Evolutionary conservation across 2,888 invertebrate species (phyloP).

Genomic region (Lamellibrachia satsuma): DNA sequence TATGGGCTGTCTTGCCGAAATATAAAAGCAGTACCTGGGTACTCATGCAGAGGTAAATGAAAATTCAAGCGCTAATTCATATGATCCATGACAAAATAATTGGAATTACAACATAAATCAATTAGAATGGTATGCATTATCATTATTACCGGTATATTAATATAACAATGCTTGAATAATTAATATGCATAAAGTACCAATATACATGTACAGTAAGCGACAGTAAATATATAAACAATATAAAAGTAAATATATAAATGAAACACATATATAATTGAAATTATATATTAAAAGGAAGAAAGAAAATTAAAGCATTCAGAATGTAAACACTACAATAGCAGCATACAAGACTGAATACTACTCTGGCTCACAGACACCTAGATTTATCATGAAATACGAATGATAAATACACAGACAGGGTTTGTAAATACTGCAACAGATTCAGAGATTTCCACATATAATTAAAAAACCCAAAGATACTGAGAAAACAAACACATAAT

Average conservation of each 20-base stretch:
- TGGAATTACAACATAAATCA: neutral
- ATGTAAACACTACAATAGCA: neutral
- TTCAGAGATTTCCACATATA: too few relatives aligned
- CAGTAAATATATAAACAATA: neutral
- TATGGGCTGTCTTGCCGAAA: neutral
- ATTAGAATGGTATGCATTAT: neutral
- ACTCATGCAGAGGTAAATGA: neutral
- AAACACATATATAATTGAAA: neutral
- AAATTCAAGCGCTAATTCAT: neutral
- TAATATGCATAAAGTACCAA: neutral
- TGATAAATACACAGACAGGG: neutral
- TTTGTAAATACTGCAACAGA: too few relatives aligned
- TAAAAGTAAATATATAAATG: neutral
- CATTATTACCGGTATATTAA: neutral
- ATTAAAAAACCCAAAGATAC: too few relatives aligned
- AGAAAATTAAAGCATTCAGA: neutral
- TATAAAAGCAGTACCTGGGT: neutral
- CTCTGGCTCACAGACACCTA: neutral
- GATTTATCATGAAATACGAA: neutral
- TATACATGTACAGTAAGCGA: neutral
- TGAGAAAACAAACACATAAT: too few relatives aligned
- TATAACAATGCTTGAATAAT: neutral
- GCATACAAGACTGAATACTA: neutral
- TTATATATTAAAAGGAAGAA: conserved; percentile 12
- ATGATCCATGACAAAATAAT: neutral